phyloP scores from a whole-genome alignment of 2,888 invertebrate species.

The Theristus sp. region DNA sequence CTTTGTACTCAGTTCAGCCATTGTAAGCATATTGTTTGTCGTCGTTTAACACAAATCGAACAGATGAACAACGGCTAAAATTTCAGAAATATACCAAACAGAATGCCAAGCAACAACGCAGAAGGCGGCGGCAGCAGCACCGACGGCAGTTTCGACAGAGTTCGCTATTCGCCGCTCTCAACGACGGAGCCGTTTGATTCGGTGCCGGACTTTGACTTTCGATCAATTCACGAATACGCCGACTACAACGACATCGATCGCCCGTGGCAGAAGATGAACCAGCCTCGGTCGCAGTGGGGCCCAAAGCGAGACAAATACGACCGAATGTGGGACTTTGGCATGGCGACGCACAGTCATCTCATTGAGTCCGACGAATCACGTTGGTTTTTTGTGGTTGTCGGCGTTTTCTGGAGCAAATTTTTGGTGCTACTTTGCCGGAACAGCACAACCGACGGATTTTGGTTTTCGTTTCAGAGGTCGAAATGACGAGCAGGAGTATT shows the following conservation, averaged over 20 bases:
- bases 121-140: no score
- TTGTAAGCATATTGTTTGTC: no score
- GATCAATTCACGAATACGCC: constrained; percentile 3
- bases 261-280: neutral
- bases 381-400: neutral
- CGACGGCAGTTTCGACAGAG: no score
- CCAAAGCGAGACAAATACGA: neutral
- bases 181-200: neutral
- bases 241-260: neutral
- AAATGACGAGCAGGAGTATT: neutral
- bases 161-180: neutral
- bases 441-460: no score
- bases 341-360: neutral
- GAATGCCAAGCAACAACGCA: no score
- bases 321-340: neutral
- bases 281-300: no score
- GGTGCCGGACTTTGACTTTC: constrained; percentile 1
- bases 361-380: neutral
- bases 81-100: no score
- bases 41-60: no score
- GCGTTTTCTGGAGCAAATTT: neutral
- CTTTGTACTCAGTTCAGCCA: no score
- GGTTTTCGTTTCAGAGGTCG: neutral
- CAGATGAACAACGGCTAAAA: no score
- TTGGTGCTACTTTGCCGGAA: no score